Evolutionary conservation across 2,113 vertebrate species (phyloP).

Genomic region (Pontoporia blainvillei): DNA sequence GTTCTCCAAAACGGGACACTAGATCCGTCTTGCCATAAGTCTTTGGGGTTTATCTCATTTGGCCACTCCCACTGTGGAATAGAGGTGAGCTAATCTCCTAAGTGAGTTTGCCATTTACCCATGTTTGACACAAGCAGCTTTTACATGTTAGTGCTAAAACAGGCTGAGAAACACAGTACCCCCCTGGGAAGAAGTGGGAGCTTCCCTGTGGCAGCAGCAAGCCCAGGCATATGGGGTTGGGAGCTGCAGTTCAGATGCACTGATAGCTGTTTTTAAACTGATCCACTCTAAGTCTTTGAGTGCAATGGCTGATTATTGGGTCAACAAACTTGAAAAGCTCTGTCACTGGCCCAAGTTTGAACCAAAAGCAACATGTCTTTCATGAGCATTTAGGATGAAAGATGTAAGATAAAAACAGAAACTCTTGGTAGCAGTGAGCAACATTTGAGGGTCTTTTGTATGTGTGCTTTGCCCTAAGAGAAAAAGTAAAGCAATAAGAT

Average conservation of each 20-base stretch:
- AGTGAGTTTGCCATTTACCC: neutral
- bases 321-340: conserved; percentile 68
- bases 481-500: neutral
- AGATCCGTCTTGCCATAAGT: neutral
- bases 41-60: neutral
- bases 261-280: conserved; percentile 27
- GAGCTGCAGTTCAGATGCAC: conserved; percentile 29
- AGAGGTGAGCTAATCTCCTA: neutral
- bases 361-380: conserved; percentile 60
- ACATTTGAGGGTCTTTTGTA: neutral
- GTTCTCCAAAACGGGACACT: neutral
- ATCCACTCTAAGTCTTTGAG: neutral
- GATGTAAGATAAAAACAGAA: neutral
- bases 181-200: neutral
- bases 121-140: neutral
- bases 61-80: neutral
- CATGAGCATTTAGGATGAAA: conserved; percentile 58
- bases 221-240: conserved; percentile 19
- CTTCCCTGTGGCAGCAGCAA: neutral
- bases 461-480: conserved; percentile 20
- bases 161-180: neutral
- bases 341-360: conserved; percentile 31
- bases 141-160: neutral
- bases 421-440: neutral
- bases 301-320: conserved; percentile 54